These are phyloP conservation scores for Peromyscus nudipes DNA, from an alignment of 2,797 vertebrate genomes.

Conservation along the genomic window DNA sequence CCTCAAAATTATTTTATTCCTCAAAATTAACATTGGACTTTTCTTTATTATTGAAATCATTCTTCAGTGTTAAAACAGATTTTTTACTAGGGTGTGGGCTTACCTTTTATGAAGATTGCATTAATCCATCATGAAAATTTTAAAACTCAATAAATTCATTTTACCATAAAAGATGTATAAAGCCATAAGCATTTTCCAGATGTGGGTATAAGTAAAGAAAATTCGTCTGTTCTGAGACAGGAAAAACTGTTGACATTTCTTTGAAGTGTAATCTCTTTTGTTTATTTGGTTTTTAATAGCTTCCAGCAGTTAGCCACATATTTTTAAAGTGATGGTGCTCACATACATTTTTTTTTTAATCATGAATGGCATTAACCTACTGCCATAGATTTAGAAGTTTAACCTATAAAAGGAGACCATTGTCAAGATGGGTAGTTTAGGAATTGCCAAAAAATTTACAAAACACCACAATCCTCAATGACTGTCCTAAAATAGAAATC, in stretches of 20 bases:
- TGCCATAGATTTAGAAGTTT: slow-evolving; percentile 87
- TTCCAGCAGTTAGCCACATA: slow-evolving; percentile 93
- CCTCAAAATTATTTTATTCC: slow-evolving; percentile 76
- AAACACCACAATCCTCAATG: slow-evolving; percentile 1
- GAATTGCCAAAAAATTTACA: slow-evolving; percentile 56
- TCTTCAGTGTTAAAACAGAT: slow-evolving; percentile 86
- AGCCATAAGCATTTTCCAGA: slow-evolving; percentile 93
- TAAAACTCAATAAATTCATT: slow-evolving; percentile 95
- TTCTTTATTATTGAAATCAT: slow-evolving; percentile 86
- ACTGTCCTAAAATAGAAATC: not conserved
- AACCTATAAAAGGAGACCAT: slow-evolving; percentile 84
- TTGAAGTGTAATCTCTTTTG: slow-evolving; percentile 94
- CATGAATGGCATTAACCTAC: slow-evolving; percentile 89
- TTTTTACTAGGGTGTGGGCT: slow-evolving; percentile 86
- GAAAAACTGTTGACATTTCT: slow-evolving; percentile 92
- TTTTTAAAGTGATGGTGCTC: slow-evolving; percentile 91
- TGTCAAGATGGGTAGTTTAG: slow-evolving; percentile 82
- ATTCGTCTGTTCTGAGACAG: slow-evolving; percentile 90
- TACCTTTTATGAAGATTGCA: slow-evolving; percentile 91
- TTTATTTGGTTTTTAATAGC: slow-evolving; percentile 93
- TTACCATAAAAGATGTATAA: slow-evolving; percentile 93
- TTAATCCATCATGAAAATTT: slow-evolving; percentile 93
- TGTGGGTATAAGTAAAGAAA: slow-evolving; percentile 91
- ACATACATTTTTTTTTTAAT: slow-evolving; percentile 87
- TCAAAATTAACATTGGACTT: slow-evolving; percentile 64